These are phyloP conservation scores for Nymphicus hollandicus DNA, from an alignment of 2,113 vertebrate species.

Conservation along the genomic window DNA sequence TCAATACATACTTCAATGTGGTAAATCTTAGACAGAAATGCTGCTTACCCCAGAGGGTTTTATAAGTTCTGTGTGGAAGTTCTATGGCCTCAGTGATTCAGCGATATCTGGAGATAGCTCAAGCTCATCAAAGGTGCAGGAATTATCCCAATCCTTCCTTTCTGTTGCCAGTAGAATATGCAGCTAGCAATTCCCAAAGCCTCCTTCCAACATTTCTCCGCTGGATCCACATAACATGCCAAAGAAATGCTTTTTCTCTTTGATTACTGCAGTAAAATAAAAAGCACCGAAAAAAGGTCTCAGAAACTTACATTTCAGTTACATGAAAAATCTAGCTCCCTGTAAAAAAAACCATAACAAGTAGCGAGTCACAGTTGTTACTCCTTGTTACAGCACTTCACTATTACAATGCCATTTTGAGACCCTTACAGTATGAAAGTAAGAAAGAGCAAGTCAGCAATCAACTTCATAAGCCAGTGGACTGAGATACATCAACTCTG, in stretches of 20 bases:
- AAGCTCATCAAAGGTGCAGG: background rate
- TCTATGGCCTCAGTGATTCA: background rate
- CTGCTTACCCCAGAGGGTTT: background rate
- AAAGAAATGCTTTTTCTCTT: slow-evolving; percentile 31
- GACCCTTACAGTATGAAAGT: background rate
- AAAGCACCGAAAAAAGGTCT: slow-evolving; percentile 1
- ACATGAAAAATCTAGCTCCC: background rate
- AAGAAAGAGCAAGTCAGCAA: background rate
- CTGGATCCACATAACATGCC: slow-evolving; percentile 9
- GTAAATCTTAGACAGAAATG: background rate
- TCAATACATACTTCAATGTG: background rate
- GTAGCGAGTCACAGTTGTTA: background rate
- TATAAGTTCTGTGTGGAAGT: background rate
- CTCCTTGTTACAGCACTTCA: background rate
- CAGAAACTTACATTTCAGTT: background rate
- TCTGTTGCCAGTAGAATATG: background rate
- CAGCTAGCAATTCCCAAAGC: background rate
- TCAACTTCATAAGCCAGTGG: background rate
- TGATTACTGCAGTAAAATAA: slow-evolving; percentile 50
- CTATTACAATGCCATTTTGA: background rate
- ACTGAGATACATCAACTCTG: background rate
- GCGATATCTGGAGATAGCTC: background rate
- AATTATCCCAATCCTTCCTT: background rate
- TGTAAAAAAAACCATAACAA: background rate
- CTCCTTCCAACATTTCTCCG: background rate